Percentiles rank a stretch among this genome's conserved stretches.
Conservation (phyloP, 2,113 vertebrate species). For the Ciconia boyciana region DNA sequence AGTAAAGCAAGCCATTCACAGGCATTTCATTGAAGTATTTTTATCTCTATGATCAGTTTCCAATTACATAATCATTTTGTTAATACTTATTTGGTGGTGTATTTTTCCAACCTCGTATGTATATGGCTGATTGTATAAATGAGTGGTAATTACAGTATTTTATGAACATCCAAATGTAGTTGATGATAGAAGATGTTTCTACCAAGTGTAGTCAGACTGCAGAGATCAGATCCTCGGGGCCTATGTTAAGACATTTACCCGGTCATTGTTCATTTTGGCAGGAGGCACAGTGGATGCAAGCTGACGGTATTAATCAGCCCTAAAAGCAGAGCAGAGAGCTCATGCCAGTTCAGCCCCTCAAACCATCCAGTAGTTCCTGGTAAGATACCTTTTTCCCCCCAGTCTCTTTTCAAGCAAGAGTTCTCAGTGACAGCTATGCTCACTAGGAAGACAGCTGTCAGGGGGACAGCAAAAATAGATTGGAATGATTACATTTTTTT, state of each 20-base stretch:
- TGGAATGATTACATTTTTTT: not conserved
- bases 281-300: not conserved
- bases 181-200: not conserved
- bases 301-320: not conserved
- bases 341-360: not conserved
- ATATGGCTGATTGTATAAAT: not conserved
- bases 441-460: constrained; percentile 31
- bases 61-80: not conserved
- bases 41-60: not conserved
- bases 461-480: constrained; percentile 31
- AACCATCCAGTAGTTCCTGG: not conserved
- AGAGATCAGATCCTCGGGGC: not conserved
- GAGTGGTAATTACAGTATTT: not conserved
- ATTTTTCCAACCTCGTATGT: not conserved
- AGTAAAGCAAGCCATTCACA: not conserved
- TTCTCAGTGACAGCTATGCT: constrained; percentile 16
- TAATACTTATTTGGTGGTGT: accelerated
- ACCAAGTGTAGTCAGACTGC: not conserved
- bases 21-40: not conserved
- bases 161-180: not conserved
- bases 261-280: not conserved
- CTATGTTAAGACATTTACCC: not conserved
- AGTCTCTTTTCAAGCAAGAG: not conserved
- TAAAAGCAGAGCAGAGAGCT: not conserved
- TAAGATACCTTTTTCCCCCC: not conserved